Percentiles rank a stretch among this genome's conserved stretches.
Conservation (phyloP, 1,140 invertebrate species). For the Drosophila santomea region DNA sequence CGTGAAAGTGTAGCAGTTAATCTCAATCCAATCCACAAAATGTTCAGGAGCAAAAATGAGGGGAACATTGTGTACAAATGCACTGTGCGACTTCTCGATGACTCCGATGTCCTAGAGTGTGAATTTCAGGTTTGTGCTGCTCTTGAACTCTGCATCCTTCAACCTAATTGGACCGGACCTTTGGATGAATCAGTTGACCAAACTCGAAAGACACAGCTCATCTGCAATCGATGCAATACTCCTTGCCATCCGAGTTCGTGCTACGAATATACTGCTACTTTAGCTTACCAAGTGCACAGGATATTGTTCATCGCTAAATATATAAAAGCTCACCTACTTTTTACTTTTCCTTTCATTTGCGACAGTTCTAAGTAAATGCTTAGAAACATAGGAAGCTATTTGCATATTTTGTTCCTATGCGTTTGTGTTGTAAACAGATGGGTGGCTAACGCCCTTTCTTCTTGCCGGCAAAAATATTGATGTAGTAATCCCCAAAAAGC, state of each 20-base stretch:
- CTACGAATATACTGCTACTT: not conserved
- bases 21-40: slow-evolving; percentile 62
- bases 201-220: not conserved
- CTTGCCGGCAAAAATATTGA: slow-evolving; percentile 14
- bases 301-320: too few relatives aligned
- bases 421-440: slow-evolving; percentile 2
- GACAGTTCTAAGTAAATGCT: slow-evolving; percentile 10
- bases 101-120: slow-evolving; percentile 96
- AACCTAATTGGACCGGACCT: slow-evolving; percentile 12
- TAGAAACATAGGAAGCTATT: not conserved
- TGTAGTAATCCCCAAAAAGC: not conserved
- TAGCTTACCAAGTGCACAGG: not conserved
- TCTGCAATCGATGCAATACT: not conserved
- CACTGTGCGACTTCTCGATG: slow-evolving; percentile 96
- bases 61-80: slow-evolving; percentile 95
- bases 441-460: slow-evolving; percentile 38
- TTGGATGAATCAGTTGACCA: not conserved
- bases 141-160: slow-evolving; percentile 12
- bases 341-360: too few relatives aligned
- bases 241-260: not conserved
- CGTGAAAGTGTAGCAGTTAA: slow-evolving; percentile 9
- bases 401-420: not conserved
- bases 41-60: slow-evolving; percentile 90
- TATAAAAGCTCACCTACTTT: too few relatives aligned
- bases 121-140: slow-evolving; percentile 94